Base-by-base conservation (phyloP, 2,888 invertebrate species). In the Ectemnius lituratus region DNA sequence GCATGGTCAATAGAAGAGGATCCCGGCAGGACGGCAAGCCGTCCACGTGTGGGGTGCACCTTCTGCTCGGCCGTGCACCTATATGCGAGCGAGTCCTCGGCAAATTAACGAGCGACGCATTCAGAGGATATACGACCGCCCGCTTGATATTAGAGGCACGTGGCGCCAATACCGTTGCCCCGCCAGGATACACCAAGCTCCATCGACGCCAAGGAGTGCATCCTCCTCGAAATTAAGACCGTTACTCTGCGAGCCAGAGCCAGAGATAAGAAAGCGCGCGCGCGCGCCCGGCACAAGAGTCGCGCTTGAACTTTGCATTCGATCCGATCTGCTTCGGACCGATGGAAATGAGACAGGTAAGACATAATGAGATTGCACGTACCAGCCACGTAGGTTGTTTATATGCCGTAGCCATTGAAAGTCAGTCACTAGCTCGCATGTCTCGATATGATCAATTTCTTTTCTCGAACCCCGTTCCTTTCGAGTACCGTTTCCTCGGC, bases 91-190 rank as follows among this genome's bases (percentile, higher is more conserved):
- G 75, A 67, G 76, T 75, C 67, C 66, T 64, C 70, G 69, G 74
- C 79, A 80, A 84, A 85, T 85, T 85, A 85, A 84, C 80, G 79
- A 76, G 77, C 75, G 75, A 77, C 70, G 82, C 76, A 79, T 72
- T 70, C 73, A 45, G 57, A 76, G 70, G 74, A 78, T 78, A 76
- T 69, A 76, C 79, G 78, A 76, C 74, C 71, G 74, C 64, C 75
- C 64, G 73, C 37, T 71, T 76, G 73, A 79, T 79, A 82, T 79
- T 74, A 74, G 75, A 75, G 81, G 70, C 82, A 84, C 80, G 79
- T 80, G 78, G 75, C 75, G 76, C 73, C 74, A 77, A 70, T 78
- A 76, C 72, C 64, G 67, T 70, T 62, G 67, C 69, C 56, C 46
- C 59, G 23, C 28, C 65, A 66, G 67, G 58, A 73, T 63, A 58